Evolutionary conservation across 2,113 vertebrate species (phyloP).

Genomic region (Aramus guarauna): DNA sequence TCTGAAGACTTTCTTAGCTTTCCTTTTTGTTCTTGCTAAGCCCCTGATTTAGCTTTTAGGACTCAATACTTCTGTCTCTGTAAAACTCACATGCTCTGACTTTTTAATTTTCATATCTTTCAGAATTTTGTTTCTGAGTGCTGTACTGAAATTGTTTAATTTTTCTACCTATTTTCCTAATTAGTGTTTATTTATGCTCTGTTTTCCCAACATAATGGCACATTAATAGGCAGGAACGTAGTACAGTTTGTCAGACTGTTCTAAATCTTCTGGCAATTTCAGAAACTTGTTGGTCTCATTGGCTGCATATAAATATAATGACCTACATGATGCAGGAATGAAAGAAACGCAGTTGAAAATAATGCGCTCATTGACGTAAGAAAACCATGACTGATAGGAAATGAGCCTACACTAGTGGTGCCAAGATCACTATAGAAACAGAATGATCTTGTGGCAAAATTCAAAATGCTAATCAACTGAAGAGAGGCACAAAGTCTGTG

Average conservation of each 20-base stretch:
- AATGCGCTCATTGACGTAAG: background rate
- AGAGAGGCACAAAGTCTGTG: background rate
- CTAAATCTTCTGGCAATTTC: slow-evolving; percentile 22
- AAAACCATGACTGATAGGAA: slow-evolving; percentile 39
- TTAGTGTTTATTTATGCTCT: background rate
- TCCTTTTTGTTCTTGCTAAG: background rate
- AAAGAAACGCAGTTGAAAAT: slow-evolving; percentile 5
- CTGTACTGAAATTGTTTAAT: background rate
- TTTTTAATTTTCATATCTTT: background rate
- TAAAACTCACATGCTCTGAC: background rate
- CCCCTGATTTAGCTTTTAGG: background rate
- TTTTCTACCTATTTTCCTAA: background rate
- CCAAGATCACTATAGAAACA: slow-evolving; percentile 29
- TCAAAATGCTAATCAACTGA: background rate
- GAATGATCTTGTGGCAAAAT: background rate
- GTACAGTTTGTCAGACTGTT: background rate
- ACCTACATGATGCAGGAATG: slow-evolving; percentile 6
- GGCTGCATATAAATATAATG: slow-evolving; percentile 20
- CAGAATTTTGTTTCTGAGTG: background rate
- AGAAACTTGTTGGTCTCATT: slow-evolving; percentile 26
- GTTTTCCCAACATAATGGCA: slow-evolving; percentile 3
- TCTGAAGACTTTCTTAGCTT: background rate
- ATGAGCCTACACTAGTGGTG: background rate
- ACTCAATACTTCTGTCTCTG: background rate
- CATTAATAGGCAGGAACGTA: background rate